Evolutionary conservation across 2,888 invertebrate species (phyloP), one percentile per base, ranked within the genome.

Genomic region (Stenurella melanura): DNA sequence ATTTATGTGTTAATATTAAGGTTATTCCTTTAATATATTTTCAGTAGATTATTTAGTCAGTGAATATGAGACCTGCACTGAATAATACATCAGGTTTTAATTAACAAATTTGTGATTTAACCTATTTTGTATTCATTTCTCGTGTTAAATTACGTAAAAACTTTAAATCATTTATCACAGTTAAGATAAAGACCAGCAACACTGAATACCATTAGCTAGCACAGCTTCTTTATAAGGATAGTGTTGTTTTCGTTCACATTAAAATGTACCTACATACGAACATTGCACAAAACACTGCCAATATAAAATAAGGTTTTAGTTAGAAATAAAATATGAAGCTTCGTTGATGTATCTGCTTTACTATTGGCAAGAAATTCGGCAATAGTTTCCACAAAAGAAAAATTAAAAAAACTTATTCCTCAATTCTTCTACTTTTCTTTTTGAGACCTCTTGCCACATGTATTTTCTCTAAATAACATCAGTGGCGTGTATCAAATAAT

Each of bases 1-100:
- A 63, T 63, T 63, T 63, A 63, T 63, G 63, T 63, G 63, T 63
- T 63, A 63, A 63, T 63, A 63, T 34, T 61, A 17, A 63, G 38
- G 63, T 38, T 63, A 63, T 38, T 18, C 57, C 18, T 56, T 57
- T 57, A 57, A 57, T 68, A 68, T 57, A 68, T 68, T 57, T 68
- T 68, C 56, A 68, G 68, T 18, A 9, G 67, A 68, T 34, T 68
- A 68, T 68, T 68, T 57, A 30, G 56, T 56, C 30, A 26, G 68
- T 57, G 68, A 68, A 57, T 30, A 68, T 30, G 34, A 7, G 30
- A 38, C 68, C 12, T 68, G 68, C 17, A 56, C 30, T 57, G 68
- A 57, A 57, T 67, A 67, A 50, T 67, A 67, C 54, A 21, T 50
- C 21, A 54, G n/a, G 21, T 68, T 56, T 19, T 69, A 57, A 69